Evolutionary conservation across 2,888 invertebrate species (phyloP), one percentile per base, ranked within the genome.

Genomic region (Uropetala carovei): DNA sequence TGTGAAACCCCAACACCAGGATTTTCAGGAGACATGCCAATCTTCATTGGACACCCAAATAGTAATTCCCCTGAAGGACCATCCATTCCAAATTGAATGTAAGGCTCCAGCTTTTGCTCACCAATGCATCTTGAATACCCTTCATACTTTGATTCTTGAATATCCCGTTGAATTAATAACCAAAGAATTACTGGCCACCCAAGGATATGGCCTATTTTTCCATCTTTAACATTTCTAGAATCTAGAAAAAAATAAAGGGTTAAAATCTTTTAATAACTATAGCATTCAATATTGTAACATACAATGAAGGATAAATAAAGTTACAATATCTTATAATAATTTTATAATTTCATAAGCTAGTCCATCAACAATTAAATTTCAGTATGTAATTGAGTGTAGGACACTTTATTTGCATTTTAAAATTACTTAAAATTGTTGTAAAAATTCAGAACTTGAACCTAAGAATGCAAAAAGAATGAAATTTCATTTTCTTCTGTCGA

Each of bases 1-100:
- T 16, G 43, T 10, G 89, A 14, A 10, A 89, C 56, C 68, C 89
- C 89, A 43, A 89, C 30, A 4, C 60, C 68, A 89, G 89, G 89
- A 56, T 89, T 89, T 64, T 89, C 89, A 16, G 89, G 89, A 89
- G 89, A 68, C 89, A 89, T 89, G 43, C 89, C 89, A 89, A 89
- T 64, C 18, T 89, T 89, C n/a, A 89, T 64, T 14, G 89, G 89
- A n/a, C 89, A 89, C 8, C 89, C 89, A 68, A 64, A 89, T 60
- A 89, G n/a, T 16, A 89, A 43, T 18, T 89, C 89, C 0, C 89
- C 89, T 27, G 68, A 16, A 18, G 89, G 56, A 11, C 89, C 64
- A 68, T 89, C 89, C 64, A 89, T 89, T 11, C 89, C 89, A 30
- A 89, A 89, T n/a, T 89, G 89, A 68, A 89, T 27, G n/a, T 89